These are phyloP conservation scores for Rhea americana DNA, from an alignment of 2,113 vertebrate genomes.

Conservation along the genomic window DNA sequence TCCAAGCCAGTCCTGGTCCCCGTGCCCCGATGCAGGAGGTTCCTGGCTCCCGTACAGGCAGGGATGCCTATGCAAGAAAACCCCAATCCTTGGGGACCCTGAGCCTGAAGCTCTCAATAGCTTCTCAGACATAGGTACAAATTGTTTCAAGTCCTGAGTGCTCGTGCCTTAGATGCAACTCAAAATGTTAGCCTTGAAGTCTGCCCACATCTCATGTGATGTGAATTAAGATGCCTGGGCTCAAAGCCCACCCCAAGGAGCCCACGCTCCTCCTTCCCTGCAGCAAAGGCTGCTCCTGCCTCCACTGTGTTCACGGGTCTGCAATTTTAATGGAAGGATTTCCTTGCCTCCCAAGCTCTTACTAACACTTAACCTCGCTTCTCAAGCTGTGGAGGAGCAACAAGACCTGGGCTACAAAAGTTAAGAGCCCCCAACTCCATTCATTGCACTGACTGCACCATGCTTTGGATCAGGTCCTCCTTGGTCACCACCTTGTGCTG, in stretches of 20 bases:
- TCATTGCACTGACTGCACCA: not conserved
- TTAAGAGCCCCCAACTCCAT: not conserved
- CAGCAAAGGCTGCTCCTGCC: not conserved
- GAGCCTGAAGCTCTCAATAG: not conserved
- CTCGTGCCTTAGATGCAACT: too few species aligned
- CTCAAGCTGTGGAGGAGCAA: not conserved
- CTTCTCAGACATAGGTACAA: not conserved
- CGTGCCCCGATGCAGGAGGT: rapidly evolving
- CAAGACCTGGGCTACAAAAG: not conserved
- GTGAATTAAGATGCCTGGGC: rapidly evolving
- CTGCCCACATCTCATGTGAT: rapidly evolving
- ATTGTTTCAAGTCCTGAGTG: not conserved
- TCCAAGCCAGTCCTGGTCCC: not conserved
- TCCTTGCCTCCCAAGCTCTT: not conserved
- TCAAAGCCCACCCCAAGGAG: not conserved
- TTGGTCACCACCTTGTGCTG: not conserved
- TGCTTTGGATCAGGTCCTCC: not conserved
- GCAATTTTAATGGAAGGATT: not conserved
- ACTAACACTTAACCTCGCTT: not conserved
- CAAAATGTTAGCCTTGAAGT: not conserved
- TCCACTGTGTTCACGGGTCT: rapidly evolving
- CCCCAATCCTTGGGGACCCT: not conserved
- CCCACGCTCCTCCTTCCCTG: not conserved
- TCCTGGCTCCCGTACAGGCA: not conserved
- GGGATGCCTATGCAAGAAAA: rapidly evolving